Conservation (phyloP, 2,888 invertebrate species). For the Siphonodentalium dalli region DNA sequence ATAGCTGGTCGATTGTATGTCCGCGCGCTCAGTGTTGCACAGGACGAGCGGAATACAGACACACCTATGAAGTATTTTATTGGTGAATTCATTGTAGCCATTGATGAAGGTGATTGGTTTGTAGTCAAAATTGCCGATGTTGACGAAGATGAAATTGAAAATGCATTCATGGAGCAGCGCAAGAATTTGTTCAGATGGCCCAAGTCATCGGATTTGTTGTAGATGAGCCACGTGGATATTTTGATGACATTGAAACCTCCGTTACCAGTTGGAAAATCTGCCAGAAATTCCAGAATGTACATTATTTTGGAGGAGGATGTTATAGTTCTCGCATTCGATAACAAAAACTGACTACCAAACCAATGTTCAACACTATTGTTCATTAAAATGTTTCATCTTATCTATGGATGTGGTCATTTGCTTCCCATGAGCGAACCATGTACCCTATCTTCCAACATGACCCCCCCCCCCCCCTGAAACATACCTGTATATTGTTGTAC, state of each 20-base stretch:
- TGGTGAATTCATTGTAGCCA: slow-evolving; percentile 1
- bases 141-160: slow-evolving; percentile 5
- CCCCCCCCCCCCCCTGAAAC: too few species aligned
- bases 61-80: neutral
- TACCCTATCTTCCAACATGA: too few species aligned
- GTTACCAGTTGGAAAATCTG: neutral
- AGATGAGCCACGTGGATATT: neutral
- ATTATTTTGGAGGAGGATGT: neutral
- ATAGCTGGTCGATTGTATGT: too few species aligned
- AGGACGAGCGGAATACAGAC: too few species aligned
- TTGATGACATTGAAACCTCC: neutral
- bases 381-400: too few species aligned
- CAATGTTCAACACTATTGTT: too few species aligned
- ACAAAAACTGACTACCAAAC: too few species aligned
- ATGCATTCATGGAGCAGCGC: slow-evolving; percentile 1
- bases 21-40: too few species aligned
- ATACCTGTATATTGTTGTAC: too few species aligned
- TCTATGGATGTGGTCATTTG: too few species aligned
- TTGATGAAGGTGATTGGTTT: slow-evolving; percentile 3
- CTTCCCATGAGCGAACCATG: too few species aligned
- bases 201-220: neutral
- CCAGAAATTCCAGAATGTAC: neutral
- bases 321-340: too few species aligned
- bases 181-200: slow-evolving; percentile 7
- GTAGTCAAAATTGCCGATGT: slow-evolving; percentile 4